phyloP scores from a whole-genome alignment of 2,888 invertebrate species.

The Epirrhoe alternata region DNA sequence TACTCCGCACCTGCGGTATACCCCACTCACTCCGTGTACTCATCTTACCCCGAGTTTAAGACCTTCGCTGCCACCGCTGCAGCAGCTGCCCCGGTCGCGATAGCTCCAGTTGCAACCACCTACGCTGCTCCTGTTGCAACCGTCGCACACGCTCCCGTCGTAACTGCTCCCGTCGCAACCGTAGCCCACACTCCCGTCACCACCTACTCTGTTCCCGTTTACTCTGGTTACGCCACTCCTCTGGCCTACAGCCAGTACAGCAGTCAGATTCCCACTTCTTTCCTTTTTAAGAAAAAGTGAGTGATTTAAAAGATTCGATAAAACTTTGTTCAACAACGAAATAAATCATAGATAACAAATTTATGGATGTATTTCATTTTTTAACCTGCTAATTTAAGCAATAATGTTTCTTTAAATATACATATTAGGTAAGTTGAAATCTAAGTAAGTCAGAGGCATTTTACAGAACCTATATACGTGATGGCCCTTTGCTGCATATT shows the following conservation, averaged over 20 bases:
- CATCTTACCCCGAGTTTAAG: constrained; percentile 22
- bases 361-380: neutral
- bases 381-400: neutral
- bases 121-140: constrained; percentile 2
- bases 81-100: constrained; percentile 4
- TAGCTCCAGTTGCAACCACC: neutral
- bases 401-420: no score
- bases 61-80: constrained; percentile 22
- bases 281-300: neutral
- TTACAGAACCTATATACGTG: no score
- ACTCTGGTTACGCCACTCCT: constrained; percentile 1
- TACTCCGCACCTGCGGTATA: constrained; percentile 23
- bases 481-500: no score
- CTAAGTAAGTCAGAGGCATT: no score
- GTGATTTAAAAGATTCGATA: neutral
- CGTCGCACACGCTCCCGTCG: constrained; percentile 1
- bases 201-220: neutral
- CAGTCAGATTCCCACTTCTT: constrained; percentile 1
- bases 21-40: constrained; percentile 21
- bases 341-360: neutral
- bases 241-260: constrained; percentile 1
- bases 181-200: neutral
- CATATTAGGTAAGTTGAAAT: no score
- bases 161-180: neutral
- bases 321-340: neutral